Percentiles rank a stretch among this genome's conserved stretches.
Evolutionary conservation across 2,888 invertebrate species (phyloP).

Genomic region (Plemyria rubiginata): DNA sequence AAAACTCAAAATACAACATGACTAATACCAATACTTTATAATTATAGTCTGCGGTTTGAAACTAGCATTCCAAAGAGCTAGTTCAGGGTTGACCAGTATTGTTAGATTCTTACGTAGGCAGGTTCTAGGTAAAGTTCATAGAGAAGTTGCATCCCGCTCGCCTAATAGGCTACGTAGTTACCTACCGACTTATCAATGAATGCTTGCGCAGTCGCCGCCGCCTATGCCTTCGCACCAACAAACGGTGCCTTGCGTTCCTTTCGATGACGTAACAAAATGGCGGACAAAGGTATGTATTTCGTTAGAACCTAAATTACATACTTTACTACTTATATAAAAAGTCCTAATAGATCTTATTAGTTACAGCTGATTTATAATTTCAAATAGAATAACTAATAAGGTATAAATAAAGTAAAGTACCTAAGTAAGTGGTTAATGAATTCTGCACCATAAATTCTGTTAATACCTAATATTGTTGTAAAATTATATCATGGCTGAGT

Average conservation of each 20-base stretch:
- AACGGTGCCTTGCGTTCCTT: constrained; percentile 75
- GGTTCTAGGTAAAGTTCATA: constrained; percentile 27
- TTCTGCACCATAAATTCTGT: too few relatives aligned
- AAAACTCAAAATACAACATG: constrained; percentile 46
- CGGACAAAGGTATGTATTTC: constrained; percentile 59
- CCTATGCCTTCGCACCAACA: constrained; percentile 51
- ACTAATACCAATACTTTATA: constrained; percentile 33
- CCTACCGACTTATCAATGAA: constrained; percentile 77
- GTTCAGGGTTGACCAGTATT: constrained; percentile 44
- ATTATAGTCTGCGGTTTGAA: constrained; percentile 22
- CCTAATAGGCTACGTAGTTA: constrained; percentile 48
- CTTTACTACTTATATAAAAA: not conserved
- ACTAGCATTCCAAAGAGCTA: constrained; percentile 28
- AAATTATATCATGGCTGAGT: not conserved
- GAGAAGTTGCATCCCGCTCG: constrained; percentile 66
- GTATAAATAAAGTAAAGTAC: too few relatives aligned
- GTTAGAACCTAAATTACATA: constrained; percentile 46
- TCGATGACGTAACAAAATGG: constrained; percentile 79
- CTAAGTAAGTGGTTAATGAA: too few relatives aligned
- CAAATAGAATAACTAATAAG: too few relatives aligned
- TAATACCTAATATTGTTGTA: too few relatives aligned
- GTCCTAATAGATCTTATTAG: not conserved
- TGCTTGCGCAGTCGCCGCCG: constrained; percentile 64
- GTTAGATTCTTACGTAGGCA: constrained; percentile 17
- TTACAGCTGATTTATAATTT: too few relatives aligned